phyloP scores from a whole-genome alignment of 2,797 vertebrate genomes.

The Morelia viridis region DNA sequence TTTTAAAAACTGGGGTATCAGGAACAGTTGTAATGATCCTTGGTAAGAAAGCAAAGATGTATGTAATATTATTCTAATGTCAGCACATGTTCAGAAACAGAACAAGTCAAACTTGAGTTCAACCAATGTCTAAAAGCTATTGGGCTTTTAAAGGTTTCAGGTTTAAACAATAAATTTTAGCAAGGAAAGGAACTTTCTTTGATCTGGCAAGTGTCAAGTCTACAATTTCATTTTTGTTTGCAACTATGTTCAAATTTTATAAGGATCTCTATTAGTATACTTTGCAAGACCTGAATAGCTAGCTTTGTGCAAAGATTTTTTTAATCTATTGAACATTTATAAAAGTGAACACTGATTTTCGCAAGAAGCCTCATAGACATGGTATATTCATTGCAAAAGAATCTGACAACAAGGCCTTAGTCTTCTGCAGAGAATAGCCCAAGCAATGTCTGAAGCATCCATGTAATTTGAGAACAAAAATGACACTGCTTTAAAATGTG shows the following conservation, averaged over 20 bases:
- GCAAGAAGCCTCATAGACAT: constrained; percentile 67
- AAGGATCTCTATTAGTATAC: background rate
- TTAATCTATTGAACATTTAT: constrained; percentile 48
- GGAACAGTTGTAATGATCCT: background rate
- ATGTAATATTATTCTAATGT: background rate
- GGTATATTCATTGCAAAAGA: constrained; percentile 74
- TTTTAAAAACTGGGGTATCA: background rate
- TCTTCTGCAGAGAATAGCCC: constrained; percentile 73
- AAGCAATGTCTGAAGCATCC: constrained; percentile 71
- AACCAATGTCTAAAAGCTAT: background rate
- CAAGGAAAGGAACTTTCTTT: background rate
- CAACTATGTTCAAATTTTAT: background rate
- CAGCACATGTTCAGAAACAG: background rate
- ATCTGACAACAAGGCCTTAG: constrained; percentile 71
- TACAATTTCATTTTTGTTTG: background rate
- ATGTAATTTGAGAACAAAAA: constrained; percentile 61
- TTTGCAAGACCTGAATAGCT: constrained; percentile 11
- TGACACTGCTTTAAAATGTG: constrained; percentile 67
- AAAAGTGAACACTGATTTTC: constrained; percentile 67
- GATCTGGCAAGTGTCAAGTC: background rate
- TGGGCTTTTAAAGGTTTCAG: background rate
- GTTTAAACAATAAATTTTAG: background rate
- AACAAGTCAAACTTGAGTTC: background rate
- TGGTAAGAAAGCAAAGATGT: background rate
- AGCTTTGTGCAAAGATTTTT: constrained; percentile 30